phyloP scores from a whole-genome alignment of 2,113 vertebrate species.

The human region GRCh38 chr9:108237001-108237500 shows the following conservation, averaged over 20 bases:
- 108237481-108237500: not conserved
- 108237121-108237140: not conserved
- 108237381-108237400: not conserved
- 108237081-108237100: too few species aligned
- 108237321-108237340: not conserved
- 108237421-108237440: not conserved
- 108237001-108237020: not conserved
- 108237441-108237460: not conserved
- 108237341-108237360: not conserved
- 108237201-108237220: not conserved
- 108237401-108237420: not conserved
- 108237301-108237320: not conserved
- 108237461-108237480: not conserved
- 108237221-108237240: not conserved
- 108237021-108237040: not conserved
- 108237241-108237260: not conserved
- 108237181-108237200: not conserved
- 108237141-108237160: not conserved
- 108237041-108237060: not conserved
- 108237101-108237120: not conserved
- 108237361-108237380: not conserved
- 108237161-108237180: not conserved
- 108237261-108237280: not conserved
- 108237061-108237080: not conserved
- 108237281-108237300: not conserved